phyloP scores from a whole-genome alignment of 2,797 vertebrate genomes.

The Anguilla marmorata region DNA sequence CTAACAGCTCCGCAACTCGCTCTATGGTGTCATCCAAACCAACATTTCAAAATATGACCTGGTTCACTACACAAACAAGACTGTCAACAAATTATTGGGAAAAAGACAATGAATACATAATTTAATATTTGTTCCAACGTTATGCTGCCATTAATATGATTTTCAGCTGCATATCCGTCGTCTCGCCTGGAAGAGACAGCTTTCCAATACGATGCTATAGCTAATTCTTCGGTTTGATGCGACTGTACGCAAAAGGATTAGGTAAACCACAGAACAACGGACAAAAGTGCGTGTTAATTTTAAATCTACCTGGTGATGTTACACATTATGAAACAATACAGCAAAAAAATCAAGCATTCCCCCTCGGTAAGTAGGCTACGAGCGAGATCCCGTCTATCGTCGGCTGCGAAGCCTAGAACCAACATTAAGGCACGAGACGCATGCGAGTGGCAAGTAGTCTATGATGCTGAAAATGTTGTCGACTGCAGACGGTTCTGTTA shows the following conservation, averaged over 20 bases:
- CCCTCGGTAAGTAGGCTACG: slow-evolving; percentile 30
- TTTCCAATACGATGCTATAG: background rate
- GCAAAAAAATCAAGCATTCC: slow-evolving; percentile 41
- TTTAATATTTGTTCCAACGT: slow-evolving; percentile 48
- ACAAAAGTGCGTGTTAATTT: slow-evolving; percentile 10
- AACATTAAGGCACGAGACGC: slow-evolving; percentile 58
- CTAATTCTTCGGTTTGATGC: slow-evolving; percentile 15
- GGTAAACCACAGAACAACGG: slow-evolving; percentile 8
- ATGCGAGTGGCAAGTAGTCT: slow-evolving; percentile 54
- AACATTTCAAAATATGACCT: background rate
- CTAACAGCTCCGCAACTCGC: slow-evolving; percentile 18
- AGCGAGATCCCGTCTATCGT: slow-evolving; percentile 52
- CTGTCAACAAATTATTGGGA: background rate
- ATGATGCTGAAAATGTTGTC: slow-evolving; percentile 51
- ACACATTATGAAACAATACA: slow-evolving; percentile 29
- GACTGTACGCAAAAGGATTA: slow-evolving; percentile 21
- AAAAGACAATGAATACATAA: background rate
- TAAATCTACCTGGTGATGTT: slow-evolving; percentile 15
- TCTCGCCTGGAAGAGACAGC: slow-evolving; percentile 50
- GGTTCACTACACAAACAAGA: background rate
- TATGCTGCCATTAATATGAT: slow-evolving; percentile 59
- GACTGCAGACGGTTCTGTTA: slow-evolving; percentile 15
- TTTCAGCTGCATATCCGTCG: slow-evolving; percentile 61
- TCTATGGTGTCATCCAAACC: background rate
- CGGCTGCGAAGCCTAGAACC: slow-evolving; percentile 53